Base-by-base conservation (phyloP, 2,113 vertebrate species). In the Castor canadensis region DNA sequence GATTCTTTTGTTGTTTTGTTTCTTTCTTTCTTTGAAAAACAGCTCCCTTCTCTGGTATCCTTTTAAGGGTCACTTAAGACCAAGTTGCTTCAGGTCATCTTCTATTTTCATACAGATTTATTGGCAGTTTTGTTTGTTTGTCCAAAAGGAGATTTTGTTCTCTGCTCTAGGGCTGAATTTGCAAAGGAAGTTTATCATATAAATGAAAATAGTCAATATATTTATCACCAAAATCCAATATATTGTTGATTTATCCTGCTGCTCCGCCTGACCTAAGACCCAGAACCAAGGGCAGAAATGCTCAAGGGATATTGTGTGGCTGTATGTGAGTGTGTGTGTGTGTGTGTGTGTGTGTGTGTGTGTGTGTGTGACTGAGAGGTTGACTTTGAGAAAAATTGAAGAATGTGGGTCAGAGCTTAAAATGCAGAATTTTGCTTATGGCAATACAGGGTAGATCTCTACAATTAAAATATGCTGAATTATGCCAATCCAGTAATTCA, bases 181-280 rank as follows among this genome's bases (percentile, higher is more conserved):
- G 80, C 77, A 86, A 96, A 92, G 40, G 69, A 96, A 73, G 80
- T 15, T 89, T 92, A 84, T 94, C 17, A 79, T n/a, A 35, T 90
- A 86, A 71, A 17, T 85, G 73, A 95, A 95, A 95, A 94, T 91
- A 73, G 43, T 58, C 67, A 60, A 24, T 87, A 83, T 75, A 67
- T 32, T 92, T 9, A 84, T 80, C 76, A 66, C 75, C 71, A 89
- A 96, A 97, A 76, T 96, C 52, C 71, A 92, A 49, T 75, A 77
- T 79, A 43, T 56, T 80, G 22, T 67, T 94, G 71, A 19, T 89
- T 96, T 96, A 77, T 49, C 28, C 30, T n/a, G 24, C 22, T 80
- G 43, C 20, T 93, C 69, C 35, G 40, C 15, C 82, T 90, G 40
- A 40, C 26, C 89, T 93, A 12, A 86, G 66, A 94, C 6, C 35